Conservation (phyloP, 2,888 invertebrate genomes). For the Pseudococcus viburni region DNA sequence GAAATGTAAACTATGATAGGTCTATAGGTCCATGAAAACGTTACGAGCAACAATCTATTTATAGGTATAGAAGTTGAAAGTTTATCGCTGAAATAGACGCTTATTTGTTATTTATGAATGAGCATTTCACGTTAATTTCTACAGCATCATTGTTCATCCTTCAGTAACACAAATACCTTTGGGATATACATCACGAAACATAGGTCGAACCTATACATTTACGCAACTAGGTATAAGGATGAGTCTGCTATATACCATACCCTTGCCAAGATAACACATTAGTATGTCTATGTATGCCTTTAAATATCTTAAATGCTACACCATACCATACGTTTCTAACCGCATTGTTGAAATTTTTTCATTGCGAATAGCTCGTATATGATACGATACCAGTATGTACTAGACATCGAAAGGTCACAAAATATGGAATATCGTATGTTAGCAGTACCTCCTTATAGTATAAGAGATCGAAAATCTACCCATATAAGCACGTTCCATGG, state of each 20-base stretch:
- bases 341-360: slow-evolving; percentile 1
- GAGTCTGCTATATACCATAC: not conserved
- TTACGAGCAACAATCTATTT: not conserved
- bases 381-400: not conserved
- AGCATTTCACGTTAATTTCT: not conserved
- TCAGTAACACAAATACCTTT: not conserved
- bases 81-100: not conserved
- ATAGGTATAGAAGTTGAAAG: not conserved
- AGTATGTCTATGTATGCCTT: not conserved
- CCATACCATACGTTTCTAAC: not conserved
- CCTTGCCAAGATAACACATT: not conserved
- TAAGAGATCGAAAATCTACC: slow-evolving; percentile 17
- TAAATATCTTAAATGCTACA: not conserved
- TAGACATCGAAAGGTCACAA: slow-evolving; percentile 33
- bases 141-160: not conserved
- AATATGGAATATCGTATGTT: not conserved
- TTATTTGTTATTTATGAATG: not conserved
- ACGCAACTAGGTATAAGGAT: not conserved
- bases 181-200: not conserved
- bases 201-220: not conserved
- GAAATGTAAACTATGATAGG: too few species aligned
- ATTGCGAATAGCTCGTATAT: not conserved
- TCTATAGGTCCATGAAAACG: not conserved
- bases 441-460: not conserved
- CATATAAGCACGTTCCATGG: not conserved